phyloP scores from a whole-genome alignment of 2,113 vertebrate species.

The Chlamydotis undulata region DNA sequence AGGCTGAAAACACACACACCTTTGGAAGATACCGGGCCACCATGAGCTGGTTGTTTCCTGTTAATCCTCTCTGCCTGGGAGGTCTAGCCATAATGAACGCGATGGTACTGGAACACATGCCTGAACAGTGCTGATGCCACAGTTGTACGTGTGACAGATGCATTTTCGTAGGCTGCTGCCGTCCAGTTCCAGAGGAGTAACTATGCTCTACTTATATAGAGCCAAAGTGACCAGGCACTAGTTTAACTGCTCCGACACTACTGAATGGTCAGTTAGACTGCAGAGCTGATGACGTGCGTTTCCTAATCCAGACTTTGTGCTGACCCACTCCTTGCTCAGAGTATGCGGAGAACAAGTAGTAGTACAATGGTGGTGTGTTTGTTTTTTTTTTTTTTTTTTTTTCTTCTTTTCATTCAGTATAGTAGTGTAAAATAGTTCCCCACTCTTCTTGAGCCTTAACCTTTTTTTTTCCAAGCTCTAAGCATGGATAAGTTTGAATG shows the following conservation, averaged over 20 bases:
- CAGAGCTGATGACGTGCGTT: neutral
- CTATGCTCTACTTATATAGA: neutral
- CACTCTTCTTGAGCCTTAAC: slow-evolving; percentile 15
- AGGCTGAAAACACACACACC: slow-evolving; percentile 5
- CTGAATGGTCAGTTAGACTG: neutral
- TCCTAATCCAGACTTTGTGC: neutral
- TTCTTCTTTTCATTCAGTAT: neutral
- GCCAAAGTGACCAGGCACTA: neutral
- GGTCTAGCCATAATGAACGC: neutral
- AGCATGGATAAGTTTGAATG: neutral
- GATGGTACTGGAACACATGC: slow-evolving; percentile 4
- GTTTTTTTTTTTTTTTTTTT: neutral
- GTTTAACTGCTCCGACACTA: neutral
- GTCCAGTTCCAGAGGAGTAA: neutral
- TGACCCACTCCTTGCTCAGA: neutral
- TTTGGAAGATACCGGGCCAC: slow-evolving; percentile 30
- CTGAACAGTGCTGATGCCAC: neutral
- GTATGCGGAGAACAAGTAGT: neutral
- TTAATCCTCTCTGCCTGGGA: slow-evolving; percentile 1
- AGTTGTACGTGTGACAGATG: neutral
- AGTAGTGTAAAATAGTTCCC: neutral
- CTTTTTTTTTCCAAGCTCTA: neutral
- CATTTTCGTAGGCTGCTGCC: neutral
- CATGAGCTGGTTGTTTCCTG: neutral
- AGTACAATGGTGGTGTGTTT: neutral